A percentile compares a stretch with the other conserved stretches of the same genome.
Evolutionary conservation across 2,888 invertebrate genomes (phyloP).

Genomic region (Lycocerus yunnanus): DNA sequence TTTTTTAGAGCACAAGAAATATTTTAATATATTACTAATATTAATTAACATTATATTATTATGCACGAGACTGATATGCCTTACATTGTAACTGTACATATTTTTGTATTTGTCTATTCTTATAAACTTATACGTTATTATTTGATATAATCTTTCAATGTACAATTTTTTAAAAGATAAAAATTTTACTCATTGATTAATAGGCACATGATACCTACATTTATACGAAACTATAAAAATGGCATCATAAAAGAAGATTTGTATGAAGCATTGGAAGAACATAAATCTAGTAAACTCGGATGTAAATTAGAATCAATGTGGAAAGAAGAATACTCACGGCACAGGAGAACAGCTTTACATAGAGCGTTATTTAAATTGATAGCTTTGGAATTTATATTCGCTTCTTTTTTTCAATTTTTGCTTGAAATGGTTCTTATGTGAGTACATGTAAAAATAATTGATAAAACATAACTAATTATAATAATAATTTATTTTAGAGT

Average conservation of each 20-base stretch:
- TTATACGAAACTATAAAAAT: conserved; percentile 12
- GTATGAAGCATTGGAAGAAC: conserved; percentile 67
- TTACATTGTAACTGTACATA: too few species aligned
- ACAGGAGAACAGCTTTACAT: conserved; percentile 48
- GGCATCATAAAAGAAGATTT: conserved; percentile 69
- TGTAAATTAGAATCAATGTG: conserved; percentile 65
- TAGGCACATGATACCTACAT: conserved; percentile 21
- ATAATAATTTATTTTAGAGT: conserved; percentile 41
- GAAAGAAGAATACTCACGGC: conserved; percentile 48
- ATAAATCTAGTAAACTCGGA: conserved; percentile 69
- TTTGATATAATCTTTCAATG: too few species aligned
- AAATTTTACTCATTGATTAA: conserved; percentile 3
- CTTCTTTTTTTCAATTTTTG: conserved; percentile 46
- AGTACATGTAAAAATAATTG: conserved; percentile 34
- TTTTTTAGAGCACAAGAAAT: too few species aligned
- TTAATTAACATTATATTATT: too few species aligned
- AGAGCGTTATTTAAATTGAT: conserved; percentile 45
- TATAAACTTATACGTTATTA: too few species aligned
- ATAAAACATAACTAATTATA: not conserved
- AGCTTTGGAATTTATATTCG: conserved; percentile 43
- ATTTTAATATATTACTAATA: too few species aligned
- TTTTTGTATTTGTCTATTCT: too few species aligned
- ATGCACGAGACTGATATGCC: too few species aligned
- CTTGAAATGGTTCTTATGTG: conserved; percentile 50
- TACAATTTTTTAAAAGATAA: too few species aligned